Base-by-base conservation (phyloP, 2,113 vertebrate species). In the Myotis yumanensis region DNA sequence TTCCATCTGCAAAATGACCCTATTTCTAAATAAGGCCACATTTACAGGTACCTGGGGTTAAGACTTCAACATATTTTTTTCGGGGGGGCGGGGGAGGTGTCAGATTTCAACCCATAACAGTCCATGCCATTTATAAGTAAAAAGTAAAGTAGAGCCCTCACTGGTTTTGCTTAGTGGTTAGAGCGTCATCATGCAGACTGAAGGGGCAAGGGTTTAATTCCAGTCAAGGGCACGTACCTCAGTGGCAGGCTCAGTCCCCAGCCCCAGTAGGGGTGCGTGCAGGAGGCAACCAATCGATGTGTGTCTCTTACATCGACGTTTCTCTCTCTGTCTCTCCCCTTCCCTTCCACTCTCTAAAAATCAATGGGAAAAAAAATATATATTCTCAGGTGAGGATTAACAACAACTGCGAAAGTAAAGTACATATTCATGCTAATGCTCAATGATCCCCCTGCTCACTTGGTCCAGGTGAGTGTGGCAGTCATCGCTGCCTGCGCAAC, bases 111-210 rank as follows among this genome's bases (percentile, higher is more conserved):
- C 22, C 32, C 43, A 4, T 75, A 43, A 59, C 0, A 97, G 96
- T 98, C 95, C 95, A 94, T 97, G 97, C 95, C 96, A 97, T 98
- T 98, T 98, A 97, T 98, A 97, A 91, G 95, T 90, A 92, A 97
- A 98, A 98, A 97, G 96, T 95, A 90, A 98, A 97, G 95, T 96
- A 97, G 90, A 62, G 23, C 23, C 23, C 59, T 62, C 11, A 10
- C 59, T 62, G 59, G 22, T 62, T 59, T 62, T 62, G 25, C 59
- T 28, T 62, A 62, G 59, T 62, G 23, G 10, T 62, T 62, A 62
- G 59, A 62, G 23, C 59, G 25, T 62, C 59, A 62, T 62, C 59
- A 62, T 62, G 25, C 25, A 62, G 59, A 28, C 59, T 62, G 59
- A 62, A 62, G 25, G 23, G 59, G 28, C 59, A 62, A 62, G 25